Base-by-base conservation (phyloP, 2,797 vertebrate species). In the Gadopsis marmoratus region DNA sequence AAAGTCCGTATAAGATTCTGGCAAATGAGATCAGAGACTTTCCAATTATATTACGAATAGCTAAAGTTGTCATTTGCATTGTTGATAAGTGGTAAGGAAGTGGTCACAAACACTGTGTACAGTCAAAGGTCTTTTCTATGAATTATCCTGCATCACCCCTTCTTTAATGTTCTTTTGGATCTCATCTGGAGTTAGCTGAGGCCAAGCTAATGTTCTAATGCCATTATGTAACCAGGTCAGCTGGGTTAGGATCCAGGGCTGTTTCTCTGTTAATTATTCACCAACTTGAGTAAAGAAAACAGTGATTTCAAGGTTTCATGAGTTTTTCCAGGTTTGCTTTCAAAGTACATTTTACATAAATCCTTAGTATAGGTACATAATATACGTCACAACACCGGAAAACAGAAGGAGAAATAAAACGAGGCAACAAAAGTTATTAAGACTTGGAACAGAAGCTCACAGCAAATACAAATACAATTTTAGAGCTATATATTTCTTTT, bases 211-310 rank as follows among this genome's bases (percentile, higher is more conserved):
- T 58, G 39, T 51, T 63, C 39, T 43, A 13, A 17, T 71, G 59
- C 4, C 2, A 4, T 82, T 83, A 62, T 3, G 16, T 60, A 78
- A 83, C 9, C 26, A 74, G 69, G 50, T 55, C 56, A 67, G 33
- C 10, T 11, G 11, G 26, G 23, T 68, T 23, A 5, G 17, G 23
- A 67, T 23, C 23, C 64, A 64, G 13, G 7, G 7, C 26, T 6
- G 23, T 16, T 23, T 64, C 16, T 48, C 61, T 71, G 62, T 78
- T 37, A 81, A 55, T 86, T 33, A 83, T 78, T 78, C 17, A 63
- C 47, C 17, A 69, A 17, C 26, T 43, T 0, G 0, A 47, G 14
- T 0, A 1, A 74, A 26, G n/a, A 76, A n/a, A 63, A 48, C 53
- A 58, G 41, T 17, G 12, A 6, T n/a, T 21, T 59, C 37, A 60